Percentiles rank a stretch among this genome's conserved stretches.
phyloP scores from a whole-genome alignment of 2,113 vertebrate genomes.

The Cynocephalus volans region DNA sequence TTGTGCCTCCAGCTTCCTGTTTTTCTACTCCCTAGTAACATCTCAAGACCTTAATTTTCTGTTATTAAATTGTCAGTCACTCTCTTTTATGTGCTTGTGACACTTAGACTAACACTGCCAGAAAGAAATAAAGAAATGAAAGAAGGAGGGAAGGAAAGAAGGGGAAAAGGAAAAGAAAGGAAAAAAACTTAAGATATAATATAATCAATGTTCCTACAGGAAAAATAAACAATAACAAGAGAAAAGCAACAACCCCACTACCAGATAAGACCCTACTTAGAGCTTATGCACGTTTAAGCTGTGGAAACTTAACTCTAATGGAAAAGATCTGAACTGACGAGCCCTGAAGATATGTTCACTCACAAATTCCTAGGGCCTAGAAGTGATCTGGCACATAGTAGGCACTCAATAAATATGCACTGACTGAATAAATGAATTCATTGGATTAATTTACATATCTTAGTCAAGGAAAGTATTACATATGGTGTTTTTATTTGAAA shows the following conservation, averaged over 20 bases:
- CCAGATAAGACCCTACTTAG: neutral
- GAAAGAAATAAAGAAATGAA: too few relatives aligned
- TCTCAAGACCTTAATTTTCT: neutral
- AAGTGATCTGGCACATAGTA: neutral
- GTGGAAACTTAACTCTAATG: constrained; percentile 5
- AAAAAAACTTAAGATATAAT: neutral
- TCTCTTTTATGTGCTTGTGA: neutral
- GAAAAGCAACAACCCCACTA: neutral
- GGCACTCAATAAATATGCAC: neutral
- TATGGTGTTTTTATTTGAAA: neutral
- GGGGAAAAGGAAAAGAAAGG: neutral
- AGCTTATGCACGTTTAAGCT: neutral
- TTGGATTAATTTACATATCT: neutral
- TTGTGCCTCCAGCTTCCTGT: neutral
- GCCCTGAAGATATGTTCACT: neutral
- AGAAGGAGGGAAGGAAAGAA: neutral
- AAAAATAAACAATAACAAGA: constrained; percentile 26
- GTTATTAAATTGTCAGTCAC: constrained; percentile 50
- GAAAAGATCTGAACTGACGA: neutral
- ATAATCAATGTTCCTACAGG: neutral
- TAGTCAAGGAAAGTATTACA: neutral
- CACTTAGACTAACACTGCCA: neutral
- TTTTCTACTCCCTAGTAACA: constrained; percentile 29
- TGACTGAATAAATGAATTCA: neutral
- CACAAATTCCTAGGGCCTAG: neutral